Base-by-base conservation (phyloP, 2,797 vertebrate genomes). In the Parotocinclus haroldoi region DNA sequence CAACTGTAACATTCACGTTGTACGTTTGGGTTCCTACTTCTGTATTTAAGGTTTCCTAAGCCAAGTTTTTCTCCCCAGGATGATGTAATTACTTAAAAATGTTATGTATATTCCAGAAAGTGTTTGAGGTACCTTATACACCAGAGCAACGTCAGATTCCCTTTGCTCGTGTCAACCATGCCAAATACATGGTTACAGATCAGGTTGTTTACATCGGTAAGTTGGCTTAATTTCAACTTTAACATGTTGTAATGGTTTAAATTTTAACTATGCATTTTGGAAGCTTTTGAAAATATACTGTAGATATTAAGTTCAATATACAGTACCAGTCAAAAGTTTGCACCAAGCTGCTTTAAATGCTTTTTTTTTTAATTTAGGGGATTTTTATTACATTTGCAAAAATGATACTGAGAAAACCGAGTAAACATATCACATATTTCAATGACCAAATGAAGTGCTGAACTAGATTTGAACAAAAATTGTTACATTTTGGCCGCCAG, bases 121-220 rank as follows among this genome's bases (percentile, higher is more conserved):
- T 90, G 42, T 92, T 93, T 37, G 77, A 77, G 3, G 87, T 92
- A 13, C 86, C 87, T 10, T 83, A 85, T 0, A 89, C 81, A 0
- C 44, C 39, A 0, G 78, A 85, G 69, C 86, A 89, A 78, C 74
- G 48, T 66, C 77, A 78, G 72, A 91, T 92, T 62, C 89, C 87
- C 1, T 91, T 78, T 39, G 80, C 90, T 1, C 85, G 89, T 9
- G 90, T 92, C 61, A 93, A 90, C 76, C 91, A 93, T 11, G 90
- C 91, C 73, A 93, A 93, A 74, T 93, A 86, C 80, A 92, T 93
- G 90, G 90, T 93, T 46, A 93, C 91, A 0, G 91, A 93, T 76
- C 79, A 84, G 63, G 85, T 88, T 11, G 82, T 88, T 64, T 92
- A 93, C n/a, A 87, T 93, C 37, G 91, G 91, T 93, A 79, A 0